Percentiles rank a stretch among this genome's conserved stretches.
Conservation (phyloP, 2,113 vertebrate genomes). For the Astur gentilis region DNA sequence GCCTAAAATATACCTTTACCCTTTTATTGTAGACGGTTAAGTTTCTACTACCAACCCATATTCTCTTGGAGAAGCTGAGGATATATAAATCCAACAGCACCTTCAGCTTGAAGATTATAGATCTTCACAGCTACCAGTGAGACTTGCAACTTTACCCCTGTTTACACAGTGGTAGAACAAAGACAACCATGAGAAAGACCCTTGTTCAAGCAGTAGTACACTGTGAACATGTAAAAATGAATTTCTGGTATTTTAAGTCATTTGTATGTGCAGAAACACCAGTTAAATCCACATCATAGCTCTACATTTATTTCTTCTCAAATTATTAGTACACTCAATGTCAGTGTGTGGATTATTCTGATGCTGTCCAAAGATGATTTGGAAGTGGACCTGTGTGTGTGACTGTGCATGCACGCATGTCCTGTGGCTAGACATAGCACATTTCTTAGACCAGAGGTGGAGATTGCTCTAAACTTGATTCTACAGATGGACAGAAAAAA, state of each 20-base stretch:
- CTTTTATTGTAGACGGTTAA: too few relatives aligned
- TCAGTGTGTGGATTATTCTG: background rate
- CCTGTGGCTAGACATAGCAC: background rate
- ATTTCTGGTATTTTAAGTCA: background rate
- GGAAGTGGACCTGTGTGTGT: background rate
- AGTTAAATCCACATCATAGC: background rate
- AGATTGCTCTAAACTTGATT: background rate
- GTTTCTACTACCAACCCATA: background rate
- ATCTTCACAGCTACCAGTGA: background rate
- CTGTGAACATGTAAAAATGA: background rate
- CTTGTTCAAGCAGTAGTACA: background rate
- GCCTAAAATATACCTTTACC: background rate
- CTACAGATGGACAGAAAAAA: background rate
- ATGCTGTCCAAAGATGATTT: background rate
- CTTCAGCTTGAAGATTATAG: background rate
- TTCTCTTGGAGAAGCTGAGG: background rate
- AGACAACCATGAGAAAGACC: background rate
- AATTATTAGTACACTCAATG: too few relatives aligned
- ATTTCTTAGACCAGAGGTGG: background rate
- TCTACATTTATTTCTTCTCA: background rate
- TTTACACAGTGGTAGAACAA: background rate
- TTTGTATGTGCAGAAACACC: background rate
- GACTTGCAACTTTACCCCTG: background rate
- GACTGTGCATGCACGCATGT: accelerated
- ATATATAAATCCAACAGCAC: background rate